Conservation (phyloP, 2,113 vertebrate species). For the Campylomormyrus tamandua region DNA sequence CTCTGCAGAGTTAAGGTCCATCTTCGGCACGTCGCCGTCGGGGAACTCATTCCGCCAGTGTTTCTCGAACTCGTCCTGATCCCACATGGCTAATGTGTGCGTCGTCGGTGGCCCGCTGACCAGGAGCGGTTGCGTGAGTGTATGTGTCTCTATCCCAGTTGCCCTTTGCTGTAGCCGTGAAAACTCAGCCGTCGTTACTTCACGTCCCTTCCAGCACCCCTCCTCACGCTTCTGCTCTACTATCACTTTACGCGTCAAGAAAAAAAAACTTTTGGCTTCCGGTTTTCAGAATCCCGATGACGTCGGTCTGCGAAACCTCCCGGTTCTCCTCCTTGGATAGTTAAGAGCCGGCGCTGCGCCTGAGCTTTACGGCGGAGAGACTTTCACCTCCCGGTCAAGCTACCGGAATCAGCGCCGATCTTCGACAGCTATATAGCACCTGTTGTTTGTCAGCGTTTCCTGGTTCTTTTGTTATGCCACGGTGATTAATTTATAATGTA, state of each 20-base stretch:
- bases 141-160: neutral
- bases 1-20: conserved; percentile 65
- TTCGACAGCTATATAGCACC: neutral
- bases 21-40: conserved; percentile 64
- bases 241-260: neutral
- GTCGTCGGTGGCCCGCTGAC: neutral
- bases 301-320: conserved; percentile 18
- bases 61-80: conserved; percentile 74
- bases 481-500: neutral
- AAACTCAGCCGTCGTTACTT: neutral
- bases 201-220: neutral
- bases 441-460: conserved; percentile 6
- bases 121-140: neutral
- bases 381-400: neutral
- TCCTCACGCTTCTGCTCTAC: neutral
- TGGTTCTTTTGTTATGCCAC: conserved; percentile 4
- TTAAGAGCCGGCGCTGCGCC: neutral
- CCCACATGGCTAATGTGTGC: conserved; percentile 61
- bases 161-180: neutral
- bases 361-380: neutral
- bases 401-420: neutral
- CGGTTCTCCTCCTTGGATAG: neutral
- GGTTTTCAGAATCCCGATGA: conserved; percentile 33
- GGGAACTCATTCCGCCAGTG: conserved; percentile 84
- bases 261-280: conserved; percentile 43